Conservation (phyloP, 1,140 invertebrate genomes). For the Apis florea region DNA sequence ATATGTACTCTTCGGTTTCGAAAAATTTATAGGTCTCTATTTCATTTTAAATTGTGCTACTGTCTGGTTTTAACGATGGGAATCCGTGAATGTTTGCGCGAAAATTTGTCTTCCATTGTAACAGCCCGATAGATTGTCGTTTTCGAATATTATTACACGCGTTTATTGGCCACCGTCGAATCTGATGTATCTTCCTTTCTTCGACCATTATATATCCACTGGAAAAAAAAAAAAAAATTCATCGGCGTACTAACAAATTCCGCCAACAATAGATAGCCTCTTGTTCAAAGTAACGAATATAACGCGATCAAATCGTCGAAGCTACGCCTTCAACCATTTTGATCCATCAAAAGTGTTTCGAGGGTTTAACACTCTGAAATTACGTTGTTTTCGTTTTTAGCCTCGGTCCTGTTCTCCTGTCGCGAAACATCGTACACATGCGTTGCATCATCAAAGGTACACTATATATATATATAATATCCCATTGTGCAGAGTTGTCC, state of each 20-base stretch:
- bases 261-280: no score
- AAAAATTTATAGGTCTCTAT: background rate
- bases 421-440: slow-evolving; percentile 82
- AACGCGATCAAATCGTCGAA: no score
- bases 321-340: background rate
- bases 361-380: slow-evolving; percentile 8
- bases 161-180: background rate
- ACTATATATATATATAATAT: slow-evolving; percentile 30
- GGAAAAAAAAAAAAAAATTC: no score
- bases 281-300: no score
- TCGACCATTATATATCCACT: background rate
- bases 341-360: background rate
- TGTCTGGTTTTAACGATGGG: background rate
- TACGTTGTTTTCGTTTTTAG: slow-evolving; percentile 69
- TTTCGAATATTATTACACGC: background rate
- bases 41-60: background rate
- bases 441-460: slow-evolving; percentile 84
- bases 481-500: slow-evolving; percentile 30
- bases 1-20: background rate
- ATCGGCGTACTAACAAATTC: no score
- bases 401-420: slow-evolving; percentile 80
- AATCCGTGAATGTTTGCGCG: background rate
- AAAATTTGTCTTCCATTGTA: background rate
- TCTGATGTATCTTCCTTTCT: background rate
- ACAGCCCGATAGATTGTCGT: background rate